Evolutionary conservation across 2,888 invertebrate genomes (phyloP), one percentile per base, ranked within the genome.

Genomic region (Acanthopleura granulata): DNA sequence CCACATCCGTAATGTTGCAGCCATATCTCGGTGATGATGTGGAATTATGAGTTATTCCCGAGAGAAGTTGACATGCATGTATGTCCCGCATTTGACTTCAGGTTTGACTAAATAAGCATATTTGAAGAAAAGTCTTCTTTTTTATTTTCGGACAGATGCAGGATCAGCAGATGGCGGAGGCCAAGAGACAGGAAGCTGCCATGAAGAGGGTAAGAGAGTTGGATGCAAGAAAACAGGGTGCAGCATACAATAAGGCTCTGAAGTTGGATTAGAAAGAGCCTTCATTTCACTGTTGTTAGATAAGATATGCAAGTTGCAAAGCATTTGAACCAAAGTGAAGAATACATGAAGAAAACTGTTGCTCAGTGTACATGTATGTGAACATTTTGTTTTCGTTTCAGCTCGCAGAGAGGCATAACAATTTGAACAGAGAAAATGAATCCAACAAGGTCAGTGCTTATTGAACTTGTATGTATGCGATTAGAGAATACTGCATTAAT

Each of bases 121-220:
- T 51, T 14, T 51, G 18, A 51, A 18, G 14, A 51, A 15, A 51
- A 14, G 18, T 51, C 51, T 51, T 14, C 51, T 15, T 51, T 51
- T 14, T 51, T 15, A 51, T 40, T 9, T 40, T 40, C 40, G 4
- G 3, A 9, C 78, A 82, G 80, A 81, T 79, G 71, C 77, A 82
- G 25, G 82, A 83, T 49, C 83, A 84, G 25, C 79, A 82, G 57
- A 74, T 80, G 74, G 84, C 84, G 27, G 75, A 79, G 16, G 76
- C 78, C 22, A 81, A 82, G 61, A 81, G 79, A 75, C 82, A 84
- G 72, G 82, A 83, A 73, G 80, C 78, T 22, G 77, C 81, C 18
- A 72, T 85, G 50, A 82, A 84, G 72, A 79, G 81, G 79, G 85
- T 84, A 76, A 72, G 82, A 76, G 22, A 14, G 16, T n/a, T n/a